Evolutionary conservation across 1,140 invertebrate genomes (phyloP), one percentile per base, ranked within the genome.

Genomic region (Hypsibius dujardini): DNA sequence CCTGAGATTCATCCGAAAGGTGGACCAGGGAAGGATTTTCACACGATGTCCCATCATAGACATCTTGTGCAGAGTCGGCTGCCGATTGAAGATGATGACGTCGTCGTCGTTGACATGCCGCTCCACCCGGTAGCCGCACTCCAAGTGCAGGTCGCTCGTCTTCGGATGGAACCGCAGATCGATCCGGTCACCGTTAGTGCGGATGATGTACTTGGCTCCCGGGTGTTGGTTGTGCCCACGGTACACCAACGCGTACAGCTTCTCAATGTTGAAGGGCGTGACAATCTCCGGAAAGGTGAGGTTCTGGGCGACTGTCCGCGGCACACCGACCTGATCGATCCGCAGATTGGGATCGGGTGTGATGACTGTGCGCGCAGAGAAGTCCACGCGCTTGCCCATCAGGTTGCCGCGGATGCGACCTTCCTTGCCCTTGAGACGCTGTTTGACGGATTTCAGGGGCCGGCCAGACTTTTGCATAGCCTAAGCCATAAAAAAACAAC

Each of bases 41-140:
- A 97, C 94, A 77, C 92, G 87, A 80, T 99, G 96, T 75, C 95
- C 95, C 96, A 99, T 99, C 96, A 99, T 99, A 88, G 89, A 92
- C 95, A 99, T 99, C 84, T 99, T 99, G 80, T 99, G 96, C 0
- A 99, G 84, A 1, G 96, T 99, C 0, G 96, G 96, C 77, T 99
- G 96, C 73, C 96, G 88, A 82, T 99, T 99, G 84, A 99, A 99
- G 74, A 99, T 95, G 47, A 99, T 92, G 59, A 96, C 84, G 82
- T 99, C 96, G 73, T 95, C 95, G 81, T 98, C 95, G 60, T 92
- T 85, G 77, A 99, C 90, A 82, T 99, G 96, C 46, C 96, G 80
- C 78, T 99, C 96, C 1, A 98, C 92, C 82, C 84, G 78, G 77
- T 99, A 98, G 40, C 96, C 96, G 81, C 91, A 95, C 79, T 99